phyloP scores from a whole-genome alignment of 2,888 invertebrate genomes.

The Polia nebulosa region DNA sequence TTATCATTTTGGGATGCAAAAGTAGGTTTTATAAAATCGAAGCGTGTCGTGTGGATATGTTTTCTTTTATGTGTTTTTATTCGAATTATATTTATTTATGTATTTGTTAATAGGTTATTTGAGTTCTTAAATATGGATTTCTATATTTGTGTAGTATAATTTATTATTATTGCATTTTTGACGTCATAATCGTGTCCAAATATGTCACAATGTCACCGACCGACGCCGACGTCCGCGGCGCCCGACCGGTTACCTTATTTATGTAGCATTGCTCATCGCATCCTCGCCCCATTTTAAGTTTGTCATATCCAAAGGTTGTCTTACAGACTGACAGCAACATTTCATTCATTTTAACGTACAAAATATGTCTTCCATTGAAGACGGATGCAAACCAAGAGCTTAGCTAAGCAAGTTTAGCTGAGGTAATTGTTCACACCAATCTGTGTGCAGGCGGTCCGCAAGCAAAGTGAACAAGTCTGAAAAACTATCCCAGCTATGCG shows the following conservation, averaged over 20 bases:
- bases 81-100: not conserved
- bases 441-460: too few relatives aligned
- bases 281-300: not conserved
- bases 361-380: not conserved
- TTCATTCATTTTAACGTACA: not conserved
- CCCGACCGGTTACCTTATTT: too few relatives aligned
- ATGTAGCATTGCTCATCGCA: not conserved
- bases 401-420: not conserved
- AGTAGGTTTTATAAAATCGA: not conserved
- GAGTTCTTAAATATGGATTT: not conserved
- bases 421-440: not conserved
- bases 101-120: not conserved
- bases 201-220: not conserved
- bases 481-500: not conserved
- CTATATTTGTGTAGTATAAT: constrained; percentile 2
- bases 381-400: not conserved
- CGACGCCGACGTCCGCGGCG: not conserved
- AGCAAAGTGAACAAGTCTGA: not conserved
- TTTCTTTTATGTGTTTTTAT: not conserved
- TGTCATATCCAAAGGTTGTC: not conserved
- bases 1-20: not conserved
- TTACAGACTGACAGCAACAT: not conserved
- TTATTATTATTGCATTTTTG: not conserved
- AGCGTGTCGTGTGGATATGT: not conserved
- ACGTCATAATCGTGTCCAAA: not conserved